Evolutionary conservation across 2,113 vertebrate genomes (phyloP).

Genomic region (Chascanopsetta lugubris): DNA sequence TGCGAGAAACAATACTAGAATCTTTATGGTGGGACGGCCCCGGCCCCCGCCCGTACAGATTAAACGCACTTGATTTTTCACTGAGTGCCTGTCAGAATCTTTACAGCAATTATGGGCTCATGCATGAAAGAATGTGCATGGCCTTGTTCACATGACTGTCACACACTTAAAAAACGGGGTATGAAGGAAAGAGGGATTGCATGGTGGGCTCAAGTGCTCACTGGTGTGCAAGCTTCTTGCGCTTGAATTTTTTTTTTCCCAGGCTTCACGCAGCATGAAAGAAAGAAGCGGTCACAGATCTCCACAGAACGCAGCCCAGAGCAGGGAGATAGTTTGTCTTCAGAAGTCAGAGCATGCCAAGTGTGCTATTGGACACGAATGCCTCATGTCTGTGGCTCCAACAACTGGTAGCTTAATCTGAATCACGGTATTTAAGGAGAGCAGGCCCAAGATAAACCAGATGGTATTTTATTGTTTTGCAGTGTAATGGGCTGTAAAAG

Average conservation of each 20-base stretch:
- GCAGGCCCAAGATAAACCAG: conserved; percentile 66
- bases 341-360: conserved; percentile 31
- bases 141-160: conserved; percentile 81
- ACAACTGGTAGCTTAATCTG: conserved; percentile 72
- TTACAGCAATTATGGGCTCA: conserved; percentile 66
- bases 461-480: conserved; percentile 73
- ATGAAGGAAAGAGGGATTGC: conserved; percentile 45
- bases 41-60: conserved; percentile 27
- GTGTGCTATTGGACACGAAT: conserved; percentile 34
- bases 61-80: conserved; percentile 56
- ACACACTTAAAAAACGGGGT: conserved; percentile 47
- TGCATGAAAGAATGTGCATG: conserved; percentile 77
- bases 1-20: conserved; percentile 10
- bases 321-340: conserved; percentile 47
- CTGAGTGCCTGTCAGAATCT: conserved; percentile 55
- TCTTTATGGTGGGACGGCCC: conserved; percentile 27
- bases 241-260: conserved; percentile 44
- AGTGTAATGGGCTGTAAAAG: conserved; percentile 38
- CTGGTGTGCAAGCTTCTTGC: conserved; percentile 34
- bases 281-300: conserved; percentile 45
- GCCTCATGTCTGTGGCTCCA: conserved; percentile 48
- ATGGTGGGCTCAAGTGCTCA: conserved; percentile 50
- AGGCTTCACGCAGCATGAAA: conserved; percentile 32
- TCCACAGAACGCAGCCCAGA: conserved; percentile 35
- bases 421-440: conserved; percentile 75